Conservation (phyloP, 2,888 invertebrate genomes). For the Leptinotarsa peninsularis region DNA sequence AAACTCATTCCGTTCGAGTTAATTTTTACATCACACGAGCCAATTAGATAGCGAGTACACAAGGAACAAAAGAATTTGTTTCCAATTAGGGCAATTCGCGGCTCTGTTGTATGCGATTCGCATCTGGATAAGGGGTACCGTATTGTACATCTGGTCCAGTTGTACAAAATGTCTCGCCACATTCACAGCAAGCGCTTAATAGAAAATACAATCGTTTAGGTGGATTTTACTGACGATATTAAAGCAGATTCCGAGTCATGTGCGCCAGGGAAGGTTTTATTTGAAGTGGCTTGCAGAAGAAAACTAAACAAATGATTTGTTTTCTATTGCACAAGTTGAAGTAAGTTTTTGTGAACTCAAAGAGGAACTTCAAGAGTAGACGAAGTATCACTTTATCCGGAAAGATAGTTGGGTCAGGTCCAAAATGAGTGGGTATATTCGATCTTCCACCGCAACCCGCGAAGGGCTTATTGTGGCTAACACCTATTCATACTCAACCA, state of each 20-base stretch:
- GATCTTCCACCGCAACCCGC: too few relatives aligned
- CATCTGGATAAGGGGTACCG: constrained; percentile 54
- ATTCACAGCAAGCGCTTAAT: constrained; percentile 43
- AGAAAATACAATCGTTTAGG: constrained; percentile 29
- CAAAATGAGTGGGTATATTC: too few relatives aligned
- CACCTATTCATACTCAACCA: too few relatives aligned
- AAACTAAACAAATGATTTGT: too few relatives aligned
- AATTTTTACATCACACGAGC: constrained; percentile 20
- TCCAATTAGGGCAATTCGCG: constrained; percentile 35
- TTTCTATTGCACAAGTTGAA: too few relatives aligned
- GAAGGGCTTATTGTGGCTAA: too few relatives aligned
- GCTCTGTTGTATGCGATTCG: constrained; percentile 40
- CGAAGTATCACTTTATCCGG: too few relatives aligned
- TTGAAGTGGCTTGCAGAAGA: neutral
- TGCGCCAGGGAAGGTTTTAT: neutral
- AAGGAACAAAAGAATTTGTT: constrained; percentile 32
- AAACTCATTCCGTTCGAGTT: constrained; percentile 18
- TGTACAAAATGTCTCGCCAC: constrained; percentile 53
- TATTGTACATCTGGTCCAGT: constrained; percentile 53
- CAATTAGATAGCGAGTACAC: constrained; percentile 26
- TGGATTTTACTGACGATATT: constrained; percentile 14
- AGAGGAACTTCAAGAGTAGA: too few relatives aligned
- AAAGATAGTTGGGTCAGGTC: too few relatives aligned
- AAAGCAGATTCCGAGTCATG: neutral
- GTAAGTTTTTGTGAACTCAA: too few relatives aligned